phyloP scores from a whole-genome alignment of 2,797 vertebrate genomes.

The Catharus ustulatus region DNA sequence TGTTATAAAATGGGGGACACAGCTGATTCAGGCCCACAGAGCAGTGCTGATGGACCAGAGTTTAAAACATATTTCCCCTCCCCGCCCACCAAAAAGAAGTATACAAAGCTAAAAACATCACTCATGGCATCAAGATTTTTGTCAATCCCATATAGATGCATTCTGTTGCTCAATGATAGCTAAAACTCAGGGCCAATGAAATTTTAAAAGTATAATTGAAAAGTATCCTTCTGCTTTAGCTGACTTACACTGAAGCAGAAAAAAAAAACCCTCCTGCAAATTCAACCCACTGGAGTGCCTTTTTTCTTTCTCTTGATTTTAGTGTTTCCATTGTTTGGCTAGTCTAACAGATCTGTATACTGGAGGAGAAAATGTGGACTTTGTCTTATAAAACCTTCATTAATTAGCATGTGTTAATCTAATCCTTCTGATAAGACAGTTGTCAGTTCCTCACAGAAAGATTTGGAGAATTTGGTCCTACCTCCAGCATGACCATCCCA shows the following conservation, averaged over 20 bases:
- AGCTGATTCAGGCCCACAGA: neutral
- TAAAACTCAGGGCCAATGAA: neutral
- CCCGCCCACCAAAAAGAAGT: fast-evolving
- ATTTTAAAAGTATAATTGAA: neutral
- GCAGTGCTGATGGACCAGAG: neutral
- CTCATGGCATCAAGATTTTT: neutral
- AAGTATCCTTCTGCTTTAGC: neutral
- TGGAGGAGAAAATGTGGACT: neutral
- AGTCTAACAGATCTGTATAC: neutral
- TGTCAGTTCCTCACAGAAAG: neutral
- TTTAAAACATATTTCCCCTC: neutral
- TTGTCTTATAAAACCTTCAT: neutral
- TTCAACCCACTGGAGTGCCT: neutral
- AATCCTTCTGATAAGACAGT: neutral
- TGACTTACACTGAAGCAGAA: neutral
- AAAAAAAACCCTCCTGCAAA: neutral
- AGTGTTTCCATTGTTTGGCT: neutral
- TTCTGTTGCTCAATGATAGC: neutral
- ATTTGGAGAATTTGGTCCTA: neutral
- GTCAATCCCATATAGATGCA: neutral
- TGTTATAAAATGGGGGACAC: neutral
- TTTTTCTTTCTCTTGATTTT: neutral
- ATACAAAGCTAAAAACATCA: neutral
- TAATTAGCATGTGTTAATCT: neutral
- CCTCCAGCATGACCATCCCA: neutral